Evolutionary conservation across 2,888 invertebrate species (phyloP), one percentile per base, ranked within the genome.

Genomic region (Prosopocoilus inquinatus): DNA sequence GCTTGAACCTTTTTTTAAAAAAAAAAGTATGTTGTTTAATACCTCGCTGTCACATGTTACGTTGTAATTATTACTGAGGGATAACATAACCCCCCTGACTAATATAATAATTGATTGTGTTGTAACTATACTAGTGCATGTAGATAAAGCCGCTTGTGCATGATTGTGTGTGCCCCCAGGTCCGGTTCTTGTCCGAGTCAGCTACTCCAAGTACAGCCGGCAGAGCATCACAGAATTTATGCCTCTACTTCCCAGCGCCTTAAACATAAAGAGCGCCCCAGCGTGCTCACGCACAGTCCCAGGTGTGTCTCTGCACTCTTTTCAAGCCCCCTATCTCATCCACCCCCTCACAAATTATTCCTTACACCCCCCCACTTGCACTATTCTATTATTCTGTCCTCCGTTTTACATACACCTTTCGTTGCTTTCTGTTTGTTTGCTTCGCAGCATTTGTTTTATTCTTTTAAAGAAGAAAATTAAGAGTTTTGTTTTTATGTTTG

Each of bases 101-200:
- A 28, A 28, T 28, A 28, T 28, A 28, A 28, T 28, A 28, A 28
- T 28, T 28, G 7, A 28, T 5, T 28, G 16, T 16, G 20, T 28
- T 28, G 20, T 28, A n/a, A n/a, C n/a, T n/a, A 28, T 28, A 5
- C 20, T 36, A 11, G 46, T 16, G 47, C 53, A 47, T 53, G 51
- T 44, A 51, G 13, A 46, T 49, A 58, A 55, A 51, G 28, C 36
- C 36, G 60, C 60, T 60, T 62, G 60, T 63, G 61, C 65, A 62
- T 65, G 58, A 66, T 47, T 70, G 70, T 71, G 67, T 69, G 68
- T 74, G 63, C 65, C 61, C 61, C 65, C 79, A 90, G 95, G 84
- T 94, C 94, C 69, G 94, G 94, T 59, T 94, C 94, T 67, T 94
- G 92, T 77, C 94, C 94, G 65, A 92, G 91, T 79, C 93, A 92